Evolutionary conservation across 1,140 invertebrate species (phyloP).

Genomic region (Macrosteles quadrilineatus): DNA sequence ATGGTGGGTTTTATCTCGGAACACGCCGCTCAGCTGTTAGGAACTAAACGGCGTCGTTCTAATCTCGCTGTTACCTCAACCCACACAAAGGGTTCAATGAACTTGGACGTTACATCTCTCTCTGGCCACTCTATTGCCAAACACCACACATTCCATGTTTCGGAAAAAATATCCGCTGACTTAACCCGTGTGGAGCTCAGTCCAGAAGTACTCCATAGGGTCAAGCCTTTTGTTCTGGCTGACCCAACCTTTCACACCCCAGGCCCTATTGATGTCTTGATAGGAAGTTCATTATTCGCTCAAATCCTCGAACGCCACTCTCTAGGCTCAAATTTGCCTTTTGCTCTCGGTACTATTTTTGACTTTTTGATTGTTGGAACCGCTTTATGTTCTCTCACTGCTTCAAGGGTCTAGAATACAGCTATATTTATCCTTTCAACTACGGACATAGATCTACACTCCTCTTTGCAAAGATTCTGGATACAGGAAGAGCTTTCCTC

Average conservation of each 20-base stretch:
- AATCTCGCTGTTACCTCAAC: not conserved
- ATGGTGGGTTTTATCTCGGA: not conserved
- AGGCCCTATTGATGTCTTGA: not conserved
- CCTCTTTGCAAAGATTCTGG: not conserved
- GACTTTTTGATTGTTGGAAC: not conserved
- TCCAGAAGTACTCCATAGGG: not conserved
- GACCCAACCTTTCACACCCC: not conserved
- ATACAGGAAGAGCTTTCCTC: not conserved
- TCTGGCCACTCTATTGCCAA: not conserved
- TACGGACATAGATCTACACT: not conserved
- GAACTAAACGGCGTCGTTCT: not conserved
- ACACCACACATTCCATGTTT: not conserved
- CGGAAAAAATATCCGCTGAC: not conserved
- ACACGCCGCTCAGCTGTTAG: not conserved
- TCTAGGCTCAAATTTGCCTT: conserved; percentile 9
- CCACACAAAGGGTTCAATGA: not conserved
- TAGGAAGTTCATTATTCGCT: not conserved
- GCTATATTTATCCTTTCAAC: not conserved
- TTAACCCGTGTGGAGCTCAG: not conserved
- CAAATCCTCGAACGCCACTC: not conserved
- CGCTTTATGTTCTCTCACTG: not conserved
- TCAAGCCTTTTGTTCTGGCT: not conserved
- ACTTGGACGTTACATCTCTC: not conserved
- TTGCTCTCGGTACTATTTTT: not conserved
- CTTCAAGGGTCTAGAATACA: not conserved